Percentiles rank a stretch among this genome's conserved stretches.
Conservation (phyloP, 2,113 vertebrate species). For the Cololabis saira region DNA sequence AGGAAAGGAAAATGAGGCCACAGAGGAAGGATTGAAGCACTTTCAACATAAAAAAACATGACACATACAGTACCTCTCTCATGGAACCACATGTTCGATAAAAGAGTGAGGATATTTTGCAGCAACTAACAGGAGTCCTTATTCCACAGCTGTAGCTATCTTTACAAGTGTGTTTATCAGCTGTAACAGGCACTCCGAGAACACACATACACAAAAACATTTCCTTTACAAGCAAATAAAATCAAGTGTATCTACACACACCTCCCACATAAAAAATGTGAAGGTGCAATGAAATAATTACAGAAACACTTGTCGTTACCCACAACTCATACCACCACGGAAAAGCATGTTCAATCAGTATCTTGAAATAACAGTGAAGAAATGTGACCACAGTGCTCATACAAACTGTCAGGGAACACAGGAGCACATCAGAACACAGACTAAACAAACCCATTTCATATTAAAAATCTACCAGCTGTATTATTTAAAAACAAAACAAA, state of each 20-base stretch:
- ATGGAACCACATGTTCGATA: slow-evolving; percentile 41
- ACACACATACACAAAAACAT: slow-evolving; percentile 8
- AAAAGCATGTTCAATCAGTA: slow-evolving; percentile 25
- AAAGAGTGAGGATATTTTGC: slow-evolving; percentile 56
- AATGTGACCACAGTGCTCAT: slow-evolving; percentile 41
- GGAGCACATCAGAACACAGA: background rate
- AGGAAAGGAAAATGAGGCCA: slow-evolving; percentile 58
- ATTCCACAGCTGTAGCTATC: slow-evolving; percentile 46
- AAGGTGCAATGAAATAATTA: slow-evolving; percentile 70
- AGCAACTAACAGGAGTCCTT: slow-evolving; percentile 64
- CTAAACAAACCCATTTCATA: slow-evolving; percentile 28
- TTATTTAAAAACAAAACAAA: no score
- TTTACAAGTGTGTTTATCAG: slow-evolving; percentile 59
- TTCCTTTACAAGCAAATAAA: slow-evolving; percentile 52
- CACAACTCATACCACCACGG: slow-evolving; percentile 40
- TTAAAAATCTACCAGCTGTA: slow-evolving; percentile 3
- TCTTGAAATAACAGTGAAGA: slow-evolving; percentile 42
- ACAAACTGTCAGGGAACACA: slow-evolving; percentile 55
- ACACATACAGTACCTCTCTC: slow-evolving; percentile 48
- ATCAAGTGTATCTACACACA: slow-evolving; percentile 23
- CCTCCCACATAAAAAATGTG: slow-evolving; percentile 38
- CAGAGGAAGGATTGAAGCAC: slow-evolving; percentile 61
- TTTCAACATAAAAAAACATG: slow-evolving; percentile 52
- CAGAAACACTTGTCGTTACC: slow-evolving; percentile 57
- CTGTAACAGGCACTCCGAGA: slow-evolving; percentile 69